A percentile compares a stretch with the other conserved stretches of the same genome.
Conservation (phyloP, 2,888 invertebrate species). For the Byasa hedistus region DNA sequence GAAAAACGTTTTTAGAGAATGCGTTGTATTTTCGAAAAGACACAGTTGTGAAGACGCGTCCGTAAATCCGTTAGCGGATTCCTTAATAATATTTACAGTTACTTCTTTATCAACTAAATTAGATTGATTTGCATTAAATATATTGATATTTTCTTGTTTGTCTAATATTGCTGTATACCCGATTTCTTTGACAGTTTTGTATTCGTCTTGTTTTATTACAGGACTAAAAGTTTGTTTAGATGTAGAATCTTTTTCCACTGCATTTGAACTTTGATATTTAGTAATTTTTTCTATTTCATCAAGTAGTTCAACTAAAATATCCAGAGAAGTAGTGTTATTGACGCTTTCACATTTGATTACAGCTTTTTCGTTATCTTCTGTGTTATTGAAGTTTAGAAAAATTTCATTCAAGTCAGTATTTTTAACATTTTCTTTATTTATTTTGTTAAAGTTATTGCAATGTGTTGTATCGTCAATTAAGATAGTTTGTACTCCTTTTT, state of each 20-base stretch:
- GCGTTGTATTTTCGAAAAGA: conserved; percentile 31
- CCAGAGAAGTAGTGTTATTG: conserved; percentile 60
- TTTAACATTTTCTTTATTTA: conserved; percentile 10
- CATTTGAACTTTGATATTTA: conserved; percentile 31
- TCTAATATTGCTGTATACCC: conserved; percentile 8
- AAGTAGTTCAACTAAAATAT: conserved; percentile 62
- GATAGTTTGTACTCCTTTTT: conserved; percentile 23
- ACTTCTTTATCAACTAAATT: conserved; percentile 56
- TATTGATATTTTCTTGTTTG: conserved; percentile 16
- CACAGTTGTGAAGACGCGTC: conserved; percentile 48
- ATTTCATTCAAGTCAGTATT: conserved; percentile 8
- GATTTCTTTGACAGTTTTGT: conserved; percentile 11
- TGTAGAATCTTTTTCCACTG: conserved; percentile 15
- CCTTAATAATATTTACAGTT: conserved; percentile 42
- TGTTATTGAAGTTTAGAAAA: conserved; percentile 7
- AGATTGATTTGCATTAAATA: conserved; percentile 31
- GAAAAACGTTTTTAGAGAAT: not conserved
- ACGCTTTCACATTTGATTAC: conserved; percentile 36
- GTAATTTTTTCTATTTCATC: conserved; percentile 69
- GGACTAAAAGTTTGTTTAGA: not conserved
- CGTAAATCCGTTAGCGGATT: conserved; percentile 45
- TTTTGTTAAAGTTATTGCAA: not conserved
- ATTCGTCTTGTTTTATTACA: not conserved
- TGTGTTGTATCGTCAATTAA: not conserved
- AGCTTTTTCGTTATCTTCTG: conserved; percentile 1